phyloP scores from a whole-genome alignment of 2,888 invertebrate species.

The Sarcophaga carnaria region DNA sequence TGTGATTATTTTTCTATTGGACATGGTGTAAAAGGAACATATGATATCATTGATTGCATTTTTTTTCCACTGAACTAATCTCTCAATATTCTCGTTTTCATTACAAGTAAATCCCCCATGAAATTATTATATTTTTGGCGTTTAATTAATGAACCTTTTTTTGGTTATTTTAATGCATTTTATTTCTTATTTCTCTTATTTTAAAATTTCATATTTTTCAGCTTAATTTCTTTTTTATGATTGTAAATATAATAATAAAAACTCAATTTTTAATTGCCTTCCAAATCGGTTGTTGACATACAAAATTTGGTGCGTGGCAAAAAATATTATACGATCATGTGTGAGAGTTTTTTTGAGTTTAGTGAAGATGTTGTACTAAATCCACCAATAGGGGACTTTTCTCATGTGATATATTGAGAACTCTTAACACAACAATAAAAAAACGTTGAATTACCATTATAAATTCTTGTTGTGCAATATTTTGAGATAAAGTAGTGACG shows the following conservation, averaged over 20 bases:
- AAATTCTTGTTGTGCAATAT: too few relatives aligned
- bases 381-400: constrained; percentile 16
- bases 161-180: neutral
- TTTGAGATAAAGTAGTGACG: too few relatives aligned
- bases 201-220: neutral
- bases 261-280: constrained; percentile 32
- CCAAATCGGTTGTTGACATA: constrained; percentile 37
- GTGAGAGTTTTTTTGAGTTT: neutral
- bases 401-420: neutral
- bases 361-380: neutral
- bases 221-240: neutral
- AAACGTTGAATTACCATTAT: too few relatives aligned
- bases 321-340: constrained; percentile 25
- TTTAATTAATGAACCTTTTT: neutral
- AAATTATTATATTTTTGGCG: neutral
- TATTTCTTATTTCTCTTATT: neutral
- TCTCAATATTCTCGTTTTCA: neutral
- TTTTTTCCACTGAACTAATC: neutral
- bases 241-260: constrained; percentile 28
- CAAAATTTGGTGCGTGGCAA: constrained; percentile 1
- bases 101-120: neutral
- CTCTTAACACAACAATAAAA: neutral
- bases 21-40: neutral
- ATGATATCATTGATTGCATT: neutral
- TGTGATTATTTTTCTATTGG: neutral